Base-by-base conservation (phyloP, 37 sponge, comb jelly and placozoan genomes). In the Aplysina aerophoba region DNA sequence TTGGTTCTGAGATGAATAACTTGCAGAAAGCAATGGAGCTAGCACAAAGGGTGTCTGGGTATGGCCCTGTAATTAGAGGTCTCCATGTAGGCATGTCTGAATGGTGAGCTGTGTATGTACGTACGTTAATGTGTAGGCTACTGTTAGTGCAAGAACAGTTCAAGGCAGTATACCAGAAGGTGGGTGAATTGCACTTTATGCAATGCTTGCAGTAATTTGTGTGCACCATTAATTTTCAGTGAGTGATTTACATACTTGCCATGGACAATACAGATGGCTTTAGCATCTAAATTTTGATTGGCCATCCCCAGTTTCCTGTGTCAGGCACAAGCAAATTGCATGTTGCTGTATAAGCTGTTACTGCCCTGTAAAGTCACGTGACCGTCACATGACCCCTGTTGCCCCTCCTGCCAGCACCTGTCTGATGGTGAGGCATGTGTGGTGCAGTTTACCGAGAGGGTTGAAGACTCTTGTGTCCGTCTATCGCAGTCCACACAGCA, bases 401-500 rank as follows among this genome's bases (percentile, higher is more conserved):
- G 19, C 17, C 2, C 28, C 6, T 34, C 1, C 71, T 69, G 4
- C 6, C 34, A 69, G 71, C 34, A 69, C 71, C 34, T 30, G 34
- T 31, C 71, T 4, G 34, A 24, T 31, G 17, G 28, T 16, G 57
- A 55, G 35, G 59, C 31, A 4, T 56, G 60, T 57, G 24, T 13
- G 38, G 55, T 14, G 25, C 55, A 59, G 21, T 20, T 13, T 1
- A 17, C 6, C 35, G 15, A 34, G 31, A 0, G 57, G 27, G 11
- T 57, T 16, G 30, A 71, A 56, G 35, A 13, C 0, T 19, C 74
- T 25, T 16, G 38, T 36, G n/a, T 25, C 35, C 17, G 15, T 8
- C 59, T 87, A 54, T 55, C 69, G n/a, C 1, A 21, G 6, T 82
- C 91, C 71, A 90, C 86, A 61, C 34, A 63, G 6, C 35, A 63